phyloP scores from a whole-genome alignment of 2,113 vertebrate species.

The Hoplias malabaricus region DNA sequence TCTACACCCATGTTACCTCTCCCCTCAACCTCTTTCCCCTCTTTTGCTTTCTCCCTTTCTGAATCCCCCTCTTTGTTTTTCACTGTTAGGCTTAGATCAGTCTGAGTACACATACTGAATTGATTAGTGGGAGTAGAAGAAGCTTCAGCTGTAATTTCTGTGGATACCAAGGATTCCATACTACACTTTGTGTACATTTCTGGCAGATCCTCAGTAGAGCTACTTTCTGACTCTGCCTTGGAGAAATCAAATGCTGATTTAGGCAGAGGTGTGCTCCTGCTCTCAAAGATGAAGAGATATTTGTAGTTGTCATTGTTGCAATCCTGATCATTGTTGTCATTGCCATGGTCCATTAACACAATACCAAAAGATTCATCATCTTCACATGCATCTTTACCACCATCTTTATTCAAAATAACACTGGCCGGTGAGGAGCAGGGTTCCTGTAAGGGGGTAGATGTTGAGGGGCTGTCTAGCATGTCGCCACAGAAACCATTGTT shows the following conservation, averaged over 20 bases:
- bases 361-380: no score
- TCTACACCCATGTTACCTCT: not conserved
- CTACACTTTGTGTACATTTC: constrained; percentile 31
- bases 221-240: constrained; percentile 71
- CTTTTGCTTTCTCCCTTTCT: not conserved
- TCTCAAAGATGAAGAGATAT: constrained; percentile 79
- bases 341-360: no score
- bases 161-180: not conserved
- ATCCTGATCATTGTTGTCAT: no score
- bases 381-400: not conserved
- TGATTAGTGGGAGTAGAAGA: not conserved
- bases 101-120: constrained; percentile 44
- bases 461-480: constrained; percentile 14
- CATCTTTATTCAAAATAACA: not conserved
- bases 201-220: constrained; percentile 42
- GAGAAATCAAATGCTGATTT: constrained; percentile 56
- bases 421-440: constrained; percentile 7
- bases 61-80: constrained; percentile 8
- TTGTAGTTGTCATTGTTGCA: constrained; percentile 39
- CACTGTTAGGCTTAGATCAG: not conserved
- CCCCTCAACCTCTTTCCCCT: not conserved
- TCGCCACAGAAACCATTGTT: not conserved
- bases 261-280: constrained; percentile 81
- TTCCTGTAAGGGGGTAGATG: not conserved
- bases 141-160: not conserved